Evolutionary conservation across 1,140 invertebrate genomes (phyloP).

Genomic region (Psilanteris sp.): DNA sequence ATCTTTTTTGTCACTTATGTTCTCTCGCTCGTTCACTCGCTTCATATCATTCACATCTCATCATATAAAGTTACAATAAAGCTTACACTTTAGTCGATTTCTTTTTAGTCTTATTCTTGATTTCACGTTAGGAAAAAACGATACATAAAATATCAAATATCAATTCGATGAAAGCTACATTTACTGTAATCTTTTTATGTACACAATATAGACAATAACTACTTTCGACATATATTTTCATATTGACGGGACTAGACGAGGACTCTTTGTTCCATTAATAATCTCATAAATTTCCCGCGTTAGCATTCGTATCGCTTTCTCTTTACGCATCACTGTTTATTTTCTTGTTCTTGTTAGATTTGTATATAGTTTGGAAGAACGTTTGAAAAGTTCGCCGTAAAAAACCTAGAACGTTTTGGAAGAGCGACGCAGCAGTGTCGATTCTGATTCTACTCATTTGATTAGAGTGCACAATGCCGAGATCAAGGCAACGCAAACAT

Average conservation of each 20-base stretch:
- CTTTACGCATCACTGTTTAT: slow-evolving; percentile 9
- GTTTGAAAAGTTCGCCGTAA: slow-evolving; percentile 38
- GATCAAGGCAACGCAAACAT: slow-evolving; percentile 20
- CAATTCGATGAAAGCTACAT: slow-evolving; percentile 51
- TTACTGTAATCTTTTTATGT: slow-evolving; percentile 47
- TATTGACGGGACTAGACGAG: slow-evolving; percentile 46
- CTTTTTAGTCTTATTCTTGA: slow-evolving; percentile 39
- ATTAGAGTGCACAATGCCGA: slow-evolving; percentile 29
- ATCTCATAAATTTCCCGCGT: slow-evolving; percentile 4
- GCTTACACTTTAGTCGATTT: slow-evolving; percentile 36
- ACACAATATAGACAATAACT: slow-evolving; percentile 54
- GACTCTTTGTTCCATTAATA: slow-evolving; percentile 16
- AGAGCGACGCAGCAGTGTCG: slow-evolving; percentile 34
- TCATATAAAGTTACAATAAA: slow-evolving; percentile 41
- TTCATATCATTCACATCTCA: slow-evolving; percentile 15
- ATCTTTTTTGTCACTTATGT: slow-evolving; percentile 7
- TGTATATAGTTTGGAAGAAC: slow-evolving; percentile 54
- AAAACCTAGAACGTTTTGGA: slow-evolving; percentile 42
- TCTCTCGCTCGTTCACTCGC: slow-evolving; percentile 18
- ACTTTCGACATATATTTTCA: slow-evolving; percentile 56
- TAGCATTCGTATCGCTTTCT: slow-evolving; percentile 10
- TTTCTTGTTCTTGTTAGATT: slow-evolving; percentile 6
- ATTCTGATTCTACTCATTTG: slow-evolving; percentile 42
- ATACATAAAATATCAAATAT: slow-evolving; percentile 58
- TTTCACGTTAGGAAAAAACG: slow-evolving; percentile 43